Evolutionary conservation across 2,888 invertebrate species (phyloP).

Genomic region (Ctenicera cuprea): DNA sequence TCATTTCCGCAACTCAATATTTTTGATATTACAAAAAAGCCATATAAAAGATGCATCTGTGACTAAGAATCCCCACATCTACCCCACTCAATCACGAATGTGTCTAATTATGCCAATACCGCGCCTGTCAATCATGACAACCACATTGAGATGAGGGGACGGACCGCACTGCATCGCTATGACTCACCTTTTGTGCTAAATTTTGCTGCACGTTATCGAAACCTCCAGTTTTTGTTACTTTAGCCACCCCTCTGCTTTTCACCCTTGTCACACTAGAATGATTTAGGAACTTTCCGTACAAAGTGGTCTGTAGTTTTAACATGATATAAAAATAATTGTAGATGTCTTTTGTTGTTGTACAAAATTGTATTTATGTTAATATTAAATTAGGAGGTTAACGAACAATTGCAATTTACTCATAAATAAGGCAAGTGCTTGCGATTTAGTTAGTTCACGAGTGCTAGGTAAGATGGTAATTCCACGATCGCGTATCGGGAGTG

Average conservation of each 20-base stretch:
- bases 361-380: no score
- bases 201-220: constrained; percentile 5
- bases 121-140: constrained; percentile 36
- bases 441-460: no score
- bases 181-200: constrained; percentile 10
- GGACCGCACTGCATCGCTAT: constrained; percentile 13
- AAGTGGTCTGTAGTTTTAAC: no score
- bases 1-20: neutral
- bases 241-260: neutral
- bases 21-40: neutral
- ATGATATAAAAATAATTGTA: no score
- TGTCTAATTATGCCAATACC: constrained; percentile 38
- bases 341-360: no score
- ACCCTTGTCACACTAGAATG: no score
- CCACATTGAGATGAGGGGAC: constrained; percentile 22
- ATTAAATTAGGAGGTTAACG: no score
- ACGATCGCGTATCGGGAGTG: no score
- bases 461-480: no score
- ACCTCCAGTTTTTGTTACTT: neutral
- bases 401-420: no score
- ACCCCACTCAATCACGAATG: constrained; percentile 29
- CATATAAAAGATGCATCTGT: constrained; percentile 8
- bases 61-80: constrained; percentile 23
- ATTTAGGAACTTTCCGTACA: no score
- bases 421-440: no score